Evolutionary conservation across 2,888 invertebrate genomes (phyloP).

Genomic region (Rambutsinella grinnellia): DNA sequence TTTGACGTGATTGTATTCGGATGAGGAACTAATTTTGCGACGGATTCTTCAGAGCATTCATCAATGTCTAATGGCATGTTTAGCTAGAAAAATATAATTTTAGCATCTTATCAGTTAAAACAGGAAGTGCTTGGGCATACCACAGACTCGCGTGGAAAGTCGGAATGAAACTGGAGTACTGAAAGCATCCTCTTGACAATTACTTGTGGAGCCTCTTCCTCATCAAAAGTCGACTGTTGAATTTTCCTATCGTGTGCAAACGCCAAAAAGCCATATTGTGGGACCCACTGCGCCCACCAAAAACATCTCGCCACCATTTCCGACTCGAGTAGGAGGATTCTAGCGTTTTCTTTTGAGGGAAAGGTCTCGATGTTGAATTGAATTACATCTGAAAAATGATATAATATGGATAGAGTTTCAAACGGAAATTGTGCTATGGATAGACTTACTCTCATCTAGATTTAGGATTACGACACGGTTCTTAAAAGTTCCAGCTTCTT

Average conservation of each 20-base stretch:
- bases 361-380: constrained; percentile 45
- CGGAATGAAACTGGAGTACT: constrained; percentile 88
- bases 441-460: constrained; percentile 47
- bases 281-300: constrained; percentile 90
- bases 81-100: constrained; percentile 72
- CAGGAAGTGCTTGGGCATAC: too few relatives aligned
- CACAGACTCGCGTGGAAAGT: constrained; percentile 88
- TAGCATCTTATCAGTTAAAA: too few relatives aligned
- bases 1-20: constrained; percentile 43
- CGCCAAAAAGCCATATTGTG: constrained; percentile 82
- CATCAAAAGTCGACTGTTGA: constrained; percentile 75
- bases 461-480: constrained; percentile 53
- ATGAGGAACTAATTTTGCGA: constrained; percentile 26
- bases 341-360: background rate
- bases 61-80: constrained; percentile 79
- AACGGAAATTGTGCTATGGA: background rate
- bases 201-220: constrained; percentile 74
- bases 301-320: constrained; percentile 58
- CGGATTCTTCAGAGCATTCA: background rate
- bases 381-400: constrained; percentile 26
- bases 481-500: constrained; percentile 42
- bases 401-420: background rate
- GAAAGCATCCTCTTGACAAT: constrained; percentile 81
- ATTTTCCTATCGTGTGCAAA: constrained; percentile 85
- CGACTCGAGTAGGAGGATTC: constrained; percentile 52